Base-by-base conservation (phyloP, 2,888 invertebrate genomes). In the Xylota sylvarum region DNA sequence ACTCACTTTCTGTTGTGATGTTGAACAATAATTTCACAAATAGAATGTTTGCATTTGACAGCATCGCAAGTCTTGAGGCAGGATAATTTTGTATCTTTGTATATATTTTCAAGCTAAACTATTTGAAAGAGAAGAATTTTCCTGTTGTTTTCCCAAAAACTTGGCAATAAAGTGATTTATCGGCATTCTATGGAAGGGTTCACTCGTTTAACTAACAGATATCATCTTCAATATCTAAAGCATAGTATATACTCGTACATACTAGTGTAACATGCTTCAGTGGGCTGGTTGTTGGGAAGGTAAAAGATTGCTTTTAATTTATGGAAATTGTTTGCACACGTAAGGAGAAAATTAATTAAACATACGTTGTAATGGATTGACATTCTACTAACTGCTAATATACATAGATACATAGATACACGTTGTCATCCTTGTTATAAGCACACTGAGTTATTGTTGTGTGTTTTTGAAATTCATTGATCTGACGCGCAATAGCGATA, bases 311-410 rank as follows among this genome's bases (percentile, higher is more conserved):
- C 77, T 82, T 82, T 86, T 78, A 86, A 86, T 86, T 82, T 86
- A 86, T 86, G 86, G 82, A 86, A 86, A 86, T 82, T 82, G 78
- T 73, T 82, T 82, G 73, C 69, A 78, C 86, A 82, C 73, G 72
- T 78, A 86, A 82, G 77, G 67, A 78, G 77, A 82, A 86, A 86
- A 82, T 86, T 86, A 86, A 86, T 86, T 86, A 82, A 86, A 86
- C 82, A 82, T 82, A 81, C 70, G 72, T 67, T 65, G 80, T 85
- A 80, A 80, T 85, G 65, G 85, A 85, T 81, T 85, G 85, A 72
- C 80, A 85, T 81, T 81, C 37, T 77, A 48, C 72, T 60, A 60
- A 69, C 43, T 76, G 30, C 64, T 32, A 55, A 52, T 37, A 70
- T 58, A 58, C 50, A 67, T n/a, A 70, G 27, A 56, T 40, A 56